These are phyloP conservation scores for Pontoporia blainvillei DNA, from an alignment of 2,113 vertebrate species.

Conservation along the genomic window DNA sequence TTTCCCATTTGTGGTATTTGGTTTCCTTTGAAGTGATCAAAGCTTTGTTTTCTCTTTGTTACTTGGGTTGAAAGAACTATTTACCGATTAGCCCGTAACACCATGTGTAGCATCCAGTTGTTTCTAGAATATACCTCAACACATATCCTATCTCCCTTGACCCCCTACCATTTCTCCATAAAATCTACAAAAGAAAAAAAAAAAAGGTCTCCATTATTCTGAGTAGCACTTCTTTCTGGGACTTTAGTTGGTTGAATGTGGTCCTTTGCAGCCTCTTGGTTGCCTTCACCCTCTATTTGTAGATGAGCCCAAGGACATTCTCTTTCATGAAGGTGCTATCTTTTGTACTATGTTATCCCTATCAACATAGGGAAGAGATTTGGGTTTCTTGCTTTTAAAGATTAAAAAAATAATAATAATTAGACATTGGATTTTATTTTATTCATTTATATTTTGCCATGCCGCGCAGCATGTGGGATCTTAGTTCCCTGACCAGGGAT, in stretches of 20 bases:
- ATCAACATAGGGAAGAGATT: background rate
- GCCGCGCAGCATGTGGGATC: fast-evolving
- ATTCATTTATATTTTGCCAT: background rate
- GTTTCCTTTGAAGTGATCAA: slow-evolving; percentile 65
- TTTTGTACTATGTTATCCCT: background rate
- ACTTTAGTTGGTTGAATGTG: background rate
- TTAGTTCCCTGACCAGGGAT: background rate
- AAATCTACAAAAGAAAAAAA: background rate
- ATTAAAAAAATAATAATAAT: no score
- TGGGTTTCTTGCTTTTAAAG: background rate
- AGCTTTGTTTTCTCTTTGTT: slow-evolving; percentile 42
- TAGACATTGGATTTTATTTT: background rate
- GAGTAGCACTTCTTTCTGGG: no score
- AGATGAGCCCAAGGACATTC: background rate
- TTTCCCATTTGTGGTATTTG: background rate
- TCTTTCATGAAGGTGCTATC: no score
- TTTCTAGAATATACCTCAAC: background rate
- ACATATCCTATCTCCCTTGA: background rate
- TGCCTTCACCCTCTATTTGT: fast-evolving
- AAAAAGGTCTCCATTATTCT: background rate
- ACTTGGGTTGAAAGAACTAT: slow-evolving; percentile 33
- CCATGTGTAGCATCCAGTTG: background rate
- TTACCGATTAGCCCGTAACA: background rate
- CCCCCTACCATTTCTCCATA: background rate
- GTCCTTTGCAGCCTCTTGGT: fast-evolving